Evolutionary conservation across 64 coral and sea anemone species (phyloP).

Genomic region (Trachythela sp.): DNA sequence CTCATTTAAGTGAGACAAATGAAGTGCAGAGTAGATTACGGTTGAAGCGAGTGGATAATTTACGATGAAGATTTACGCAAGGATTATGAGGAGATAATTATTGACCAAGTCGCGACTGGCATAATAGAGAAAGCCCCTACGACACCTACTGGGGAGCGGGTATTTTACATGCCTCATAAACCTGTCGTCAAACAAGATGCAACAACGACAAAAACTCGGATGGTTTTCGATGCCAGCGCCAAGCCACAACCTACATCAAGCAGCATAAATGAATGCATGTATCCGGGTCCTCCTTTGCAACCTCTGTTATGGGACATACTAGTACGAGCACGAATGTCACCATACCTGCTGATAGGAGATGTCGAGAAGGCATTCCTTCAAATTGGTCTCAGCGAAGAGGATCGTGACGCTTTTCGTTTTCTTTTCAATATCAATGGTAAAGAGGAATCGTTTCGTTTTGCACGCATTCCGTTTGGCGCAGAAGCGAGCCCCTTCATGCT

Average conservation of each 20-base stretch:
- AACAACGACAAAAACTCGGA: background rate
- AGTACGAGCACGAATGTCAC: background rate
- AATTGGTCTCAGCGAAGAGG: background rate
- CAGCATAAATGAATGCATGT: conserved; percentile 1
- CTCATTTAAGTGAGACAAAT: background rate
- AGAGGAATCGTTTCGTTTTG: background rate
- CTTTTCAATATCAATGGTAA: background rate
- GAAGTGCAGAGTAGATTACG: background rate
- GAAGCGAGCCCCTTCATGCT: conserved; percentile 9
- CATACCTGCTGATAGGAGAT: background rate
- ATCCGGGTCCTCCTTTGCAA: background rate
- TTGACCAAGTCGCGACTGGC: background rate
- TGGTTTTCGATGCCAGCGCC: conserved; percentile 3
- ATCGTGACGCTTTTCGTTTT: background rate
- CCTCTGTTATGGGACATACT: background rate
- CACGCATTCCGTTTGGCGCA: background rate
- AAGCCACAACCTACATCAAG: background rate
- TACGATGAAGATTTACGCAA: background rate
- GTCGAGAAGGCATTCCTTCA: background rate
- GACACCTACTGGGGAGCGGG: background rate
- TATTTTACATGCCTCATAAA: conserved; percentile 6
- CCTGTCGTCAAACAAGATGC: background rate
- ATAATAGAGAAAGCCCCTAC: background rate
- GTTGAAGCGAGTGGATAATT: background rate
- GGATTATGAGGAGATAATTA: conserved; percentile 3